Conservation (phyloP, 2,797 vertebrate species). For the Carcharodon carcharias region DNA sequence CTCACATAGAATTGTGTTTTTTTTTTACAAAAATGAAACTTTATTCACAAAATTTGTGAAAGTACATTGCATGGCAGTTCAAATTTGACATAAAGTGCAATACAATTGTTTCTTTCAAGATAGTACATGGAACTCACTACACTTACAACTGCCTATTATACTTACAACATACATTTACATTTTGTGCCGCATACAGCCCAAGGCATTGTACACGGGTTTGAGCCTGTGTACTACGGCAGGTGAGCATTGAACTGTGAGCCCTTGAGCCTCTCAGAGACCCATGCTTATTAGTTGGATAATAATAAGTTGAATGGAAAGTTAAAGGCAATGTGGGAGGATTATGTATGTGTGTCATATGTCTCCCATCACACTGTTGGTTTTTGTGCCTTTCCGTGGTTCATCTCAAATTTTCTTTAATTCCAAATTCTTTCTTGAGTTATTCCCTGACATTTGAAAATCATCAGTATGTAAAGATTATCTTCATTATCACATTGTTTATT, state of each 20-base stretch:
- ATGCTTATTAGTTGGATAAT: not conserved
- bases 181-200: not conserved
- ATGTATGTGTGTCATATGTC: not conserved
- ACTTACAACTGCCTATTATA: not conserved
- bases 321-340: not conserved
- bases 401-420: not conserved
- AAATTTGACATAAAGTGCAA: not conserved
- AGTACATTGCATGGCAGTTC: not conserved
- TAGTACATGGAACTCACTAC: not conserved
- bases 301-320: not conserved
- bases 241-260: not conserved
- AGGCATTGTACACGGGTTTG: not conserved
- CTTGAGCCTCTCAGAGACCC: not conserved
- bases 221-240: not conserved
- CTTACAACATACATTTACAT: not conserved
- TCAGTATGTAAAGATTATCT: not conserved
- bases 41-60: not conserved
- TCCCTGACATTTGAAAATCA: not conserved
- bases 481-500: not conserved
- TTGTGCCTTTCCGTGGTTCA: not conserved
- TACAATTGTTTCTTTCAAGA: not conserved
- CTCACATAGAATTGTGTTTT: not conserved
- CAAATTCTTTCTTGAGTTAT: not conserved
- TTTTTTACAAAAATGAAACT: not conserved
- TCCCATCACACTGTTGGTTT: not conserved